Conservation (phyloP, 2,888 invertebrate species). For the Chalcis sispes region DNA sequence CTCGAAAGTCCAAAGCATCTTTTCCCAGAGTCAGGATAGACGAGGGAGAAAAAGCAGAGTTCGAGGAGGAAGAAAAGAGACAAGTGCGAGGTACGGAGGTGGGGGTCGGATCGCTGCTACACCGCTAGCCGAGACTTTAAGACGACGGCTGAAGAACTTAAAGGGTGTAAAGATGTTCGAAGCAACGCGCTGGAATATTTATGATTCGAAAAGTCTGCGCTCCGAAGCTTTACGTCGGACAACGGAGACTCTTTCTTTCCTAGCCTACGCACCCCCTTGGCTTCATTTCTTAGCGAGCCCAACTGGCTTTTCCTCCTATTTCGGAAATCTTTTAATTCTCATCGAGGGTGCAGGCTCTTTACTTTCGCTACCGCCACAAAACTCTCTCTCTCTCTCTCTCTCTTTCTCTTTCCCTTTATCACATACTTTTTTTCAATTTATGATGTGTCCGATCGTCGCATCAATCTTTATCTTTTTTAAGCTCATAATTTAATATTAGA, state of each 20-base stretch:
- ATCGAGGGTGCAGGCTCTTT: neutral
- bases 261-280: neutral
- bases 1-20: constrained; percentile 51
- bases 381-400: no score
- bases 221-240: constrained; percentile 47
- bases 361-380: neutral
- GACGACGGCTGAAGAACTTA: constrained; percentile 60
- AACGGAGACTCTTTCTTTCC: constrained; percentile 11
- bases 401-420: no score
- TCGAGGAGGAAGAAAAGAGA: constrained; percentile 35
- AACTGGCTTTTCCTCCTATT: constrained; percentile 16
- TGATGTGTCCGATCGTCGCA: no score
- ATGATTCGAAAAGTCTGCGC: constrained; percentile 60
- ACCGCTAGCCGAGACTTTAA: constrained; percentile 35
- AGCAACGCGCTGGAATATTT: constrained; percentile 65
- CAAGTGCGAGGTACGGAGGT: constrained; percentile 2
- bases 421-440: no score
- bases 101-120: no score
- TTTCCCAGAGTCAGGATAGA: constrained; percentile 24
- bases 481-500: no score
- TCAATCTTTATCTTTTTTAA: no score
- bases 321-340: constrained; percentile 24
- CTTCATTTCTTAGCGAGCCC: neutral
- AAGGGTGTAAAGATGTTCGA: constrained; percentile 62
- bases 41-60: constrained; percentile 21